A percentile compares a stretch with the other conserved stretches of the same genome.
Conservation (phyloP, 2,797 vertebrate genomes). For the Tinamus major region DNA sequence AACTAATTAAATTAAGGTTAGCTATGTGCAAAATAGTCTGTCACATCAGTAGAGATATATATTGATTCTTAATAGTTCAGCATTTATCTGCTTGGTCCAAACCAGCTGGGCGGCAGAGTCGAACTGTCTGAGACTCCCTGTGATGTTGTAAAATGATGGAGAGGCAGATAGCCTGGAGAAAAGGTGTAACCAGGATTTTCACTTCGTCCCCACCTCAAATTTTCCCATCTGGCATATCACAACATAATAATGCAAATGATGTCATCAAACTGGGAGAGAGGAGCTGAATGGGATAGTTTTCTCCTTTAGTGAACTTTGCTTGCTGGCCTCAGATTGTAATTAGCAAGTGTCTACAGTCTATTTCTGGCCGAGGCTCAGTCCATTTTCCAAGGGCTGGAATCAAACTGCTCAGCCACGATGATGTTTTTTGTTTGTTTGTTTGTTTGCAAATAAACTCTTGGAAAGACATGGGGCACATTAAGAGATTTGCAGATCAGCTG, state of each 20-base stretch:
- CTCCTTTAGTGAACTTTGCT: slow-evolving; percentile 45
- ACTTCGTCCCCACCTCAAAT: slow-evolving; percentile 73
- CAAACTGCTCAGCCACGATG: slow-evolving; percentile 39
- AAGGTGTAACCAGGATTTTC: slow-evolving; percentile 74
- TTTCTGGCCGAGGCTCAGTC: slow-evolving; percentile 60
- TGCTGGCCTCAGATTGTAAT: slow-evolving; percentile 56
- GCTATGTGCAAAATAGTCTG: slow-evolving; percentile 49
- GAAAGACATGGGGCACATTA: slow-evolving; percentile 32
- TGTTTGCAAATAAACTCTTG: slow-evolving; percentile 73
- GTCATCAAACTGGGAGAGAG: slow-evolving; percentile 61
- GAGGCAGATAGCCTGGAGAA: slow-evolving; percentile 76
- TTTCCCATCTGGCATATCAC: slow-evolving; percentile 76
- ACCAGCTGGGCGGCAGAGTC: slow-evolving; percentile 38
- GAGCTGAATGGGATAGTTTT: slow-evolving; percentile 48
- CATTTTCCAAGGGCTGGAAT: slow-evolving; percentile 27
- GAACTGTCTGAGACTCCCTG: slow-evolving; percentile 60
- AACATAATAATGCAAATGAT: slow-evolving; percentile 71
- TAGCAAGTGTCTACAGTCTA: slow-evolving; percentile 58
- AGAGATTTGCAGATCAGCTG: slow-evolving; percentile 65
- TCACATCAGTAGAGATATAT: slow-evolving; percentile 35
- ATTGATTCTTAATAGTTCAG: slow-evolving; percentile 47
- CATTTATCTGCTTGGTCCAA: slow-evolving; percentile 55
- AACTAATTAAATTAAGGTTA: slow-evolving; percentile 63
- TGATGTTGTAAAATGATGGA: slow-evolving; percentile 73
- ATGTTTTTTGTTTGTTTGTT: slow-evolving; percentile 67